Conservation (phyloP, 23 tunicate genomes). For the Diplosoma virens region DNA sequence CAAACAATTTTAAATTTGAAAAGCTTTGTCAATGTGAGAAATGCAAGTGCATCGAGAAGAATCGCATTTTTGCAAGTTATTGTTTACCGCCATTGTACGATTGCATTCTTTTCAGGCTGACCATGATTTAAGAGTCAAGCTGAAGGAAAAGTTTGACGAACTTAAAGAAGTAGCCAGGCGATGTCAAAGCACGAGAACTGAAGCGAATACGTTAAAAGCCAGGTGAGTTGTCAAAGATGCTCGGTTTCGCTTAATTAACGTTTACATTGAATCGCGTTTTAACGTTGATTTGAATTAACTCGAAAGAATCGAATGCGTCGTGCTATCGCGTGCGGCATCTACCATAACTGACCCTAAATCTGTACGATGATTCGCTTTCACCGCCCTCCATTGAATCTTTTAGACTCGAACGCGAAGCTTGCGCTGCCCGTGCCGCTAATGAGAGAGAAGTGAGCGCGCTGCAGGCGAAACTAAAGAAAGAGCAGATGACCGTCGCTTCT, state of each 20-base stretch:
- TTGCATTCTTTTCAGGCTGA: conserved; percentile 4
- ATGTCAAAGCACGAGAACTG: no score
- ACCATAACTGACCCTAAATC: no score
- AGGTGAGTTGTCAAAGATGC: no score
- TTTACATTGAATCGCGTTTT: no score
- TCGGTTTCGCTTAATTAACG: no score
- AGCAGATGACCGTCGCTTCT: conserved; percentile 33
- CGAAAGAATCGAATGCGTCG: background rate
- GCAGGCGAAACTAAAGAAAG: conserved; percentile 32
- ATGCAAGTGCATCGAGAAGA: no score
- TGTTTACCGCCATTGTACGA: no score
- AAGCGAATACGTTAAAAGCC: background rate
- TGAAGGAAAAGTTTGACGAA: background rate
- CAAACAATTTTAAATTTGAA: no score
- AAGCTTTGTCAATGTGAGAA: no score
- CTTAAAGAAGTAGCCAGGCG: background rate
- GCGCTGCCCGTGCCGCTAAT: background rate
- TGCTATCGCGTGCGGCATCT: background rate
- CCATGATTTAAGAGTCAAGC: background rate
- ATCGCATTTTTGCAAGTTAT: no score
- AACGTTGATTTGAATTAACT: background rate
- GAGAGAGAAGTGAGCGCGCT: conserved; percentile 15
- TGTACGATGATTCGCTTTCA: no score
- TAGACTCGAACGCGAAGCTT: conserved; percentile 13
- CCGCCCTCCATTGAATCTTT: no score